Base-by-base conservation (phyloP, 2,888 invertebrate species). In the Drosophila merina region DNA sequence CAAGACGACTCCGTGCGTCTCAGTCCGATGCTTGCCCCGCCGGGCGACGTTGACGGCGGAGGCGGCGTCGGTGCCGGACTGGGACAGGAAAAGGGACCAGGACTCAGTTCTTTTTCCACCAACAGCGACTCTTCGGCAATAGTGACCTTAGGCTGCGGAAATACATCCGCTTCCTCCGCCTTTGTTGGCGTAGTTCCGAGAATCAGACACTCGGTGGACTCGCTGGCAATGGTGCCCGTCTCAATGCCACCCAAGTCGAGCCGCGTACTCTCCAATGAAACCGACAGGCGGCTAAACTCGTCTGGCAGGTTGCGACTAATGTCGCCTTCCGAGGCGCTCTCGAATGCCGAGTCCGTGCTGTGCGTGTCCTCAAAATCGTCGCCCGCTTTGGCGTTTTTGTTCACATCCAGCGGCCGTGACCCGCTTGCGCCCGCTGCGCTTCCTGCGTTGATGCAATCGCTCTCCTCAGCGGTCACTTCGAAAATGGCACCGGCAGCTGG, bases 241-340 rank as follows among this genome's bases (percentile, higher is more conserved):
- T 91, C 91, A 47, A 91, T 88, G 38, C 86, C 54, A 12, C 54
- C 86, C 57, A 90, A 81, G 57, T 90, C 90, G 3, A 90, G 76
- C 5, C 90, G 83, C 4, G 88, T 88, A 68, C 87, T 88, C 57
- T 89, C 90, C 36, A 90, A 74, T 8, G 89, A 90, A 8, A 88
- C 79, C 1, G 90, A 90, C 9, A 90, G 59, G 0, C 90, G 77
- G 74, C 89, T 88, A 60, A 90, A 90, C 67, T 91, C 91, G 26
- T 91, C 91, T 0, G 91, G 90, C 72, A 91, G 62, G 74, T 90
- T 89, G 5, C 91, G 88, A 84, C 91, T 90, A 0, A 90, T 90
- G 47, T 91, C 91, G 31, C 91, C 90, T 47, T 91, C 91, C 12
- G 91, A 91, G 8, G 91, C 90, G 66, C 91, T 91, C 74, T 91